Conservation (phyloP, 2,888 invertebrate genomes). For the Drosophila pullipes region DNA sequence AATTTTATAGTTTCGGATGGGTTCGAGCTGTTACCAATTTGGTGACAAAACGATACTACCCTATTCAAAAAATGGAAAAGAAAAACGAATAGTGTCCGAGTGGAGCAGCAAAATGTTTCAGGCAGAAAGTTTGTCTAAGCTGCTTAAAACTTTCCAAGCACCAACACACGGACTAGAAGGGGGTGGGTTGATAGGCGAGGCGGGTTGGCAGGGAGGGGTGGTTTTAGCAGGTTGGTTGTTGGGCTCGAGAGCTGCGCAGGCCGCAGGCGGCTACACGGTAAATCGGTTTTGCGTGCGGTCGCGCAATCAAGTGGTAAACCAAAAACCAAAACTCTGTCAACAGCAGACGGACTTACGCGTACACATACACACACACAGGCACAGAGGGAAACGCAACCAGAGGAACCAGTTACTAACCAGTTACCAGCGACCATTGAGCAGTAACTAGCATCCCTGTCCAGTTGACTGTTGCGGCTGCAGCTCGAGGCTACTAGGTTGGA, state of each 20-base stretch:
- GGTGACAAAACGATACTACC: slow-evolving; percentile 1
- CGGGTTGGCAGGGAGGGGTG: background rate
- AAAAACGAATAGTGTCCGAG: background rate
- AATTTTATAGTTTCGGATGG: background rate
- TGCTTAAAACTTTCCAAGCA: slow-evolving; percentile 45
- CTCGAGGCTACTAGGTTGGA: slow-evolving; percentile 8
- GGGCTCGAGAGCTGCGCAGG: slow-evolving; percentile 26
- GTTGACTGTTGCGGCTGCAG: slow-evolving; percentile 4
- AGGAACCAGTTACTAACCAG: slow-evolving; percentile 6
- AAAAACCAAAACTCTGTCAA: slow-evolving; percentile 64
- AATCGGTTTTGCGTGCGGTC: slow-evolving; percentile 72
- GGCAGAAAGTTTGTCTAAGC: slow-evolving; percentile 42
- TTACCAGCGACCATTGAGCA: slow-evolving; percentile 3
- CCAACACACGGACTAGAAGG: slow-evolving; percentile 11
- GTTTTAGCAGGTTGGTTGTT: slow-evolving; percentile 21
- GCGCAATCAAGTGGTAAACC: slow-evolving; percentile 70
- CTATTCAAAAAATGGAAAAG: background rate
- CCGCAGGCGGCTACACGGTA: slow-evolving; percentile 59
- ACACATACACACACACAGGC: slow-evolving; percentile 9
- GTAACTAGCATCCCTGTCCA: slow-evolving; percentile 20
- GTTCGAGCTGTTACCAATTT: background rate
- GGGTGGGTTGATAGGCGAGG: background rate
- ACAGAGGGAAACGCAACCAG: slow-evolving; percentile 3
- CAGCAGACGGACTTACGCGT: slow-evolving; percentile 31
- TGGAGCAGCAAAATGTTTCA: slow-evolving; percentile 27